A percentile compares a stretch with the other conserved stretches of the same genome.
Evolutionary conservation across 2,113 vertebrate genomes (phyloP).

Genomic region (Rafetus swinhoei): DNA sequence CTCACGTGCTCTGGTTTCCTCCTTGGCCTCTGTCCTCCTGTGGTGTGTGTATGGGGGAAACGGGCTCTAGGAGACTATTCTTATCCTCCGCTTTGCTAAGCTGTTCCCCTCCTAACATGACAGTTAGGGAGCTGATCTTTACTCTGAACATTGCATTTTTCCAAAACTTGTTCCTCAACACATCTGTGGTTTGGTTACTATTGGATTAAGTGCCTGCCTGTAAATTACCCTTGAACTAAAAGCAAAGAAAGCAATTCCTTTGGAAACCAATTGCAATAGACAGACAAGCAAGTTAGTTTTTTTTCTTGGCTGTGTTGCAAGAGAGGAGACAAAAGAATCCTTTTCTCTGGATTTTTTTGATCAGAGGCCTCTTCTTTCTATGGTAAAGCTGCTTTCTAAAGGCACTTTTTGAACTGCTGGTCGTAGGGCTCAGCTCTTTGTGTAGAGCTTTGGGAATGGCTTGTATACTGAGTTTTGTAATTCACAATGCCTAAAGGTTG

Average conservation of each 20-base stretch:
- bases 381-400: background rate
- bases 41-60: background rate
- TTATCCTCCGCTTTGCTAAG: background rate
- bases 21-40: background rate
- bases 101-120: background rate
- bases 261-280: background rate
- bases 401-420: background rate
- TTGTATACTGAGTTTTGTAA: slow-evolving; percentile 15
- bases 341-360: background rate
- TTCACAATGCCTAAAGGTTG: background rate
- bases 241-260: background rate
- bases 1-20: background rate
- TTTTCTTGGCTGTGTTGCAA: background rate
- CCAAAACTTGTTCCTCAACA: background rate
- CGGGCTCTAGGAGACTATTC: background rate
- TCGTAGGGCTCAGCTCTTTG: background rate
- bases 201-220: background rate
- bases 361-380: background rate
- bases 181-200: background rate
- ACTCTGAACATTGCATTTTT: background rate
- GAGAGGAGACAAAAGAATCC: background rate
- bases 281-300: background rate
- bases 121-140: background rate
- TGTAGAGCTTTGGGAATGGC: slow-evolving; percentile 8
- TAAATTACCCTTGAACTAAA: background rate